These are phyloP conservation scores for Vanessa tameamea DNA, from an alignment of 1,140 invertebrate genomes.

Conservation along the genomic window DNA sequence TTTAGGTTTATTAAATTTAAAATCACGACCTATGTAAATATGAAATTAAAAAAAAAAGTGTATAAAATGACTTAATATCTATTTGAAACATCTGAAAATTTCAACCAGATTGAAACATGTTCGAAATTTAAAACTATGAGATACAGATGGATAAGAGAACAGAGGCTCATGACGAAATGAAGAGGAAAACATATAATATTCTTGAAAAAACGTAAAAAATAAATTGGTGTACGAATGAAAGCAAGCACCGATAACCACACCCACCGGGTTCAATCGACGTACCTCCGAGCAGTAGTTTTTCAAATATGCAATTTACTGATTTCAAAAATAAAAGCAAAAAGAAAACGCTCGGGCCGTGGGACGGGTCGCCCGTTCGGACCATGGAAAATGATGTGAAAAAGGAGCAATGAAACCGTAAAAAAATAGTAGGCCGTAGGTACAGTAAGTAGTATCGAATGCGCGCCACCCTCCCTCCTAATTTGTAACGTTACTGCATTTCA, in stretches of 20 bases:
- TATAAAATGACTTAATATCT: no score
- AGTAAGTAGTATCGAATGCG: slow-evolving; percentile 61
- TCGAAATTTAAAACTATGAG: no score
- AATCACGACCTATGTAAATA: no score
- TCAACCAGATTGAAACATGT: no score
- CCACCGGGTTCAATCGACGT: slow-evolving; percentile 58
- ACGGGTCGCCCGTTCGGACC: slow-evolving; percentile 58
- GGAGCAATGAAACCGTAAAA: slow-evolving; percentile 56
- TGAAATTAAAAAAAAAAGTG: no score
- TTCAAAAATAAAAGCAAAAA: slow-evolving; percentile 64
- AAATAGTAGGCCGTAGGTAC: slow-evolving; percentile 69
- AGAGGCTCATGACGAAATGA: no score
- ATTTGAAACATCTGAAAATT: no score
- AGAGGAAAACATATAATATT: neutral
- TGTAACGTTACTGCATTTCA: slow-evolving; percentile 39
- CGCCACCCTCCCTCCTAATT: slow-evolving; percentile 34
- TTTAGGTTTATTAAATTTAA: no score
- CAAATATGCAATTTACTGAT: slow-evolving; percentile 80
- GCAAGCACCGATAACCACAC: slow-evolving; percentile 37
- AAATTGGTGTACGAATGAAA: slow-evolving; percentile 47
- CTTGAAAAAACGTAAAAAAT: slow-evolving; percentile 33
- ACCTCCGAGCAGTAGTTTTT: slow-evolving; percentile 68
- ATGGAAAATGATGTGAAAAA: slow-evolving; percentile 73
- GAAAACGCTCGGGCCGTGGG: slow-evolving; percentile 40
- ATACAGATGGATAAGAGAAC: no score